Evolutionary conservation across 1,140 invertebrate genomes (phyloP).

Genomic region (Propsilocerus akamusi): DNA sequence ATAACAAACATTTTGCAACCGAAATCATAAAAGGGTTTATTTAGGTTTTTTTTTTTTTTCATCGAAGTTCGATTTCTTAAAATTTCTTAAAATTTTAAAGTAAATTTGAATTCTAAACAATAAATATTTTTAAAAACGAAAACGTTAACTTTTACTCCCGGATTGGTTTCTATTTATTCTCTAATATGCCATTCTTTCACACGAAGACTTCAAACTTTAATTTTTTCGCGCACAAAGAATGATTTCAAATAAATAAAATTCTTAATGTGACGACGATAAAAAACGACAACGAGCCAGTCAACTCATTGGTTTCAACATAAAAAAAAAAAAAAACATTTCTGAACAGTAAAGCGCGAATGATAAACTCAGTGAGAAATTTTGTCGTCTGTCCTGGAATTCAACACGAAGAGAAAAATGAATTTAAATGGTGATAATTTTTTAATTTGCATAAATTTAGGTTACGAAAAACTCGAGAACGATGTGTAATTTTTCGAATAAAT

Average conservation of each 20-base stretch:
- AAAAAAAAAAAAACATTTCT: neutral
- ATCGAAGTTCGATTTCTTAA: no score
- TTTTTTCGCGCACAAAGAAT: neutral
- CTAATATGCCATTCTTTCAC: neutral
- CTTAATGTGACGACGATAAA: neutral
- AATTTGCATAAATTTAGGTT: slow-evolving; percentile 3
- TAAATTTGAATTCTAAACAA: no score
- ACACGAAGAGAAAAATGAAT: no score
- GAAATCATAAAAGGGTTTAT: no score
- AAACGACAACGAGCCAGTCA: neutral
- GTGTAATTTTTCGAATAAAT: neutral
- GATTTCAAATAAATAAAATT: neutral
- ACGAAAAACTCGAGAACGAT: no score
- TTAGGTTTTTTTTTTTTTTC: no score
- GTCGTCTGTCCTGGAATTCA: no score
- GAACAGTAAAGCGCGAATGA: neutral
- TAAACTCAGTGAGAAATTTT: neutral
- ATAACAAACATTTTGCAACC: no score
- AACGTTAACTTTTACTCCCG: no score
- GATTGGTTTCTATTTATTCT: no score
- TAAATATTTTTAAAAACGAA: no score
- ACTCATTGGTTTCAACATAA: neutral
- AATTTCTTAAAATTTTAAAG: no score
- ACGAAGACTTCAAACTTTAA: neutral
- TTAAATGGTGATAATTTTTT: slow-evolving; percentile 4